Evolutionary conservation across 2,113 vertebrate genomes (phyloP), one percentile per base, ranked within the genome.

Genomic region (Aspiorhynchus laticeps): DNA sequence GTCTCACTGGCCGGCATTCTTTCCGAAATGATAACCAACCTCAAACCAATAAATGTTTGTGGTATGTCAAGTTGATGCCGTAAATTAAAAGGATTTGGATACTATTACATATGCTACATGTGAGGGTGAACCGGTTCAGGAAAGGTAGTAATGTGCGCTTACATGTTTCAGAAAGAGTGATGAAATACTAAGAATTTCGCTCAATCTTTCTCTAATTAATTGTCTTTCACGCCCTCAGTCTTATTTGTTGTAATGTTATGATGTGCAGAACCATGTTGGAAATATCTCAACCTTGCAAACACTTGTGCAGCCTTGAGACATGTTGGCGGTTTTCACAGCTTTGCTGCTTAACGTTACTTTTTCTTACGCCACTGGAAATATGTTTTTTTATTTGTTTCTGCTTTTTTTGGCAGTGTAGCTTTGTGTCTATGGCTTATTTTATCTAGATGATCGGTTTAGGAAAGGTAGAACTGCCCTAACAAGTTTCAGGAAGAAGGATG

Each of bases 11-110:
- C 24, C 61, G 41, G 21, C 43, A 85, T 61, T 82, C 65, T 28
- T 76, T 48, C 83, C 59, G 4, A 81, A 85, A 85, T 33, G 79
- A 63, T 84, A 86, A 85, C 76, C 28, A 28, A 63, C 77, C 69
- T 24, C 83, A 81, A 77, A 83, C 86, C 56, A 43, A 10, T 80
- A 41, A 65, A 67, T 21, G 67, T 77, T 56, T 9, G 83, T 74
- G 75, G 83, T 79, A 65, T 80, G 36, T 73, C 36, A 7, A 84
- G 76, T 10, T 48, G 43, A 19, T 67, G 28, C 76, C 24, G 24
- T 71, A 82, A 43, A 59, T 76, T 51, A 53, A 36, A 82, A 83
- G 28, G 65, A 71, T 83, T 73, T 53, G 51, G 71, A 75, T 26
- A 48, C 9, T 38, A 59, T 84, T 84, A 74, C 82, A 74, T 17